Evolutionary conservation across 2,113 vertebrate genomes (phyloP).

Genomic region (Ifrita kowaldi): DNA sequence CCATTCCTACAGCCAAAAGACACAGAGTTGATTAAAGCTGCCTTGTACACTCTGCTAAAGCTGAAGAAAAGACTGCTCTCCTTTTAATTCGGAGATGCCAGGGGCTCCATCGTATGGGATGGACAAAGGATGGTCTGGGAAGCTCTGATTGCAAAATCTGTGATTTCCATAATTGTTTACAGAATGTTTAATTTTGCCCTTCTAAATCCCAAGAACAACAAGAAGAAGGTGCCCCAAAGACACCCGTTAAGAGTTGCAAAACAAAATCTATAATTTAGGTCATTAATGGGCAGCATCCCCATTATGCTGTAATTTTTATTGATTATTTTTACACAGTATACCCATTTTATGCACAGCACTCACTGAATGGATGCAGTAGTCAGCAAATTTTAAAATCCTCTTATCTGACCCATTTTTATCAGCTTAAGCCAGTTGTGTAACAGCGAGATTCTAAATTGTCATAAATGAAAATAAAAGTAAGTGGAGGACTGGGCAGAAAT

Average conservation of each 20-base stretch:
- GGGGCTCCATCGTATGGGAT: background rate
- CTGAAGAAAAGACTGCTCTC: background rate
- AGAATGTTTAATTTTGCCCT: background rate
- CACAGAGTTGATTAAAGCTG: background rate
- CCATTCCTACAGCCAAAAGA: background rate
- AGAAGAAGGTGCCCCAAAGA: background rate
- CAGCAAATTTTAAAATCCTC: slow-evolving; percentile 15
- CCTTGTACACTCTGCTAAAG: background rate
- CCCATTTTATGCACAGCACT: background rate
- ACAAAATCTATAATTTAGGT: background rate
- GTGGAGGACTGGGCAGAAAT: background rate
- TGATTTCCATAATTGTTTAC: background rate
- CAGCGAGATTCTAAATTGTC: background rate
- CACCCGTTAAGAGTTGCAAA: background rate
- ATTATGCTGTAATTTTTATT: slow-evolving; percentile 18
- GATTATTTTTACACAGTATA: slow-evolving; percentile 10
- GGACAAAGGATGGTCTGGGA: background rate
- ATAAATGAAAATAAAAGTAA: background rate
- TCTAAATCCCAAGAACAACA: background rate
- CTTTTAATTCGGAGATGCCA: background rate
- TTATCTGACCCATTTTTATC: slow-evolving; percentile 1
- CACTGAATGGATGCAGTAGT: background rate
- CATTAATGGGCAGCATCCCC: background rate
- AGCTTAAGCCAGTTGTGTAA: background rate
- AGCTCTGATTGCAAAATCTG: background rate